phyloP scores from a whole-genome alignment of 2,797 vertebrate genomes.

The Uromys caudimaculatus region DNA sequence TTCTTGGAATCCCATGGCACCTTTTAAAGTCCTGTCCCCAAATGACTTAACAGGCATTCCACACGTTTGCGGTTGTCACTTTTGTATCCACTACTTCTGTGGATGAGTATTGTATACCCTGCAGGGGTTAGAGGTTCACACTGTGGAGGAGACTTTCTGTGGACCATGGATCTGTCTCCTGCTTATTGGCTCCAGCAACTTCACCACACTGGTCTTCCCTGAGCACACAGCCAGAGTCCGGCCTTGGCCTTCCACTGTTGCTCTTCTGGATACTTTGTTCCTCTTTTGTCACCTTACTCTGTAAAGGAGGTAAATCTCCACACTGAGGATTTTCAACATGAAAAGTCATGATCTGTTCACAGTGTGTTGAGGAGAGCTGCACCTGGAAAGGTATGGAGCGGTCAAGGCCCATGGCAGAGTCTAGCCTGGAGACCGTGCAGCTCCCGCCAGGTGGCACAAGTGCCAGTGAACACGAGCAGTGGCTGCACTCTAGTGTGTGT shows the following conservation, averaged over 20 bases:
- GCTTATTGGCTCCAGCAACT: not conserved
- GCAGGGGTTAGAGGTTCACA: not conserved
- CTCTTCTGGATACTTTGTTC: not conserved
- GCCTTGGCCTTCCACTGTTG: not conserved
- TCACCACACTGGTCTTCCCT: not conserved
- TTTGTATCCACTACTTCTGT: not conserved
- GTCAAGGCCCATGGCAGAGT: not conserved
- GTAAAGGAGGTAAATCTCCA: not conserved
- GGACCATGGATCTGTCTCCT: not conserved
- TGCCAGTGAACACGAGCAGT: not conserved
- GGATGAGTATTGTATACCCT: not conserved
- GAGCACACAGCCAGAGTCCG: not conserved
- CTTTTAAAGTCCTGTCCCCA: slow-evolving; percentile 21
- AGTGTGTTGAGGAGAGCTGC: not conserved
- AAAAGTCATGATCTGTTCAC: not conserved
- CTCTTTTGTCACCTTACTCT: not conserved
- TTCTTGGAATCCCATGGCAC: not conserved
- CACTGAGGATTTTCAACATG: not conserved
- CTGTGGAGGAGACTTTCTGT: not conserved
- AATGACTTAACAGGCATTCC: not conserved
- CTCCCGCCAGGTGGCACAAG: not conserved
- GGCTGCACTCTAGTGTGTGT: not conserved
- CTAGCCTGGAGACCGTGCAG: not conserved
- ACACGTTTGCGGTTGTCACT: not conserved
- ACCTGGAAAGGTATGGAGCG: not conserved